A percentile compares a stretch with the other conserved stretches of the same genome.
Evolutionary conservation across 1,140 invertebrate species (phyloP).

Genomic region (Lanistes nyassanus): DNA sequence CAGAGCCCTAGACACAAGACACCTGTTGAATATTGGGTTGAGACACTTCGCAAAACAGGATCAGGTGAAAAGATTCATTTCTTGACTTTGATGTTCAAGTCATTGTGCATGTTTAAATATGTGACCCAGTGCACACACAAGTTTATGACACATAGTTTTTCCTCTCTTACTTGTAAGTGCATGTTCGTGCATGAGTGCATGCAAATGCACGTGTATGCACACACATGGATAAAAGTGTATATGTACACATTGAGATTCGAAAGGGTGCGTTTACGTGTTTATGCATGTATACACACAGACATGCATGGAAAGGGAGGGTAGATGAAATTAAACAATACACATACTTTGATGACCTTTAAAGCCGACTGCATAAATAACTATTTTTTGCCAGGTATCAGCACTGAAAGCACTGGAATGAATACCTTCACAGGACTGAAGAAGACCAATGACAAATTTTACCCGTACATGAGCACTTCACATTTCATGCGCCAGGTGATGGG

Average conservation of each 20-base stretch:
- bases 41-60: conserved; percentile 59
- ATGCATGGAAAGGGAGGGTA: background rate
- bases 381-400: conserved; percentile 49
- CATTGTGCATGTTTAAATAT: no score
- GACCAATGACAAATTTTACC: conserved; percentile 46
- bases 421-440: conserved; percentile 51
- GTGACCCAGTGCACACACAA: background rate
- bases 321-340: no score
- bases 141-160: background rate
- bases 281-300: background rate
- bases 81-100: no score
- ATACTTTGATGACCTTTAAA: no score
- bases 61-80: conserved; percentile 42
- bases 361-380: background rate
- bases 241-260: background rate
- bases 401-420: conserved; percentile 59
- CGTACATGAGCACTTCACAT: conserved; percentile 60
- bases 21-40: conserved; percentile 60
- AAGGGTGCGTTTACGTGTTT: background rate
- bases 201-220: background rate
- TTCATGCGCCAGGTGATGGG: conserved; percentile 60
- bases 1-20: conserved; percentile 56
- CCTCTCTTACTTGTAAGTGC: background rate
- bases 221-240: background rate
- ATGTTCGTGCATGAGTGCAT: background rate